A percentile compares a stretch with the other conserved stretches of the same genome.
These are phyloP conservation scores for Drosophila trapezifrons DNA, from an alignment of 1,140 invertebrate species.

Conservation along the genomic window DNA sequence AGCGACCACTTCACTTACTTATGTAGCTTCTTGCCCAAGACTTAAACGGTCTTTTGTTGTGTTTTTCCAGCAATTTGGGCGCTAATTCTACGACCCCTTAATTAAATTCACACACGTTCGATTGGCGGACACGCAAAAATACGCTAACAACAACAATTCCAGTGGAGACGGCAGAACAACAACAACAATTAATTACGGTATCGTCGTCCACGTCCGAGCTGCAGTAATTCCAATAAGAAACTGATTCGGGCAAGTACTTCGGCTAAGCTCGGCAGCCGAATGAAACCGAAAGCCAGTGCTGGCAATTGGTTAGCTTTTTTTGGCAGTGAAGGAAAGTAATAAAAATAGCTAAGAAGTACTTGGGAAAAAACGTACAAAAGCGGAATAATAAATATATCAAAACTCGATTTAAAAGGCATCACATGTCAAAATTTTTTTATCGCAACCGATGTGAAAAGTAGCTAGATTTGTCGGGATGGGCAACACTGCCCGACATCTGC, in stretches of 20 bases:
- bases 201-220: conserved; percentile 34
- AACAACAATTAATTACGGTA: conserved; percentile 8
- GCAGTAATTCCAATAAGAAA: conserved; percentile 41
- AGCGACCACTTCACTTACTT: conserved; percentile 30
- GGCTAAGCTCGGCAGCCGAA: conserved; percentile 7
- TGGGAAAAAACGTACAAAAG: neutral
- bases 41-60: conserved; percentile 40
- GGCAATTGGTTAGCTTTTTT: neutral
- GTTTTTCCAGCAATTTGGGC: conserved; percentile 16
- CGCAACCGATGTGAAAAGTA: no score
- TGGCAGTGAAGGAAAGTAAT: neutral
- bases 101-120: conserved; percentile 69
- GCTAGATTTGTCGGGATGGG: neutral
- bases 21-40: conserved; percentile 51
- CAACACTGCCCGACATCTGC: neutral
- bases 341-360: neutral
- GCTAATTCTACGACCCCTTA: conserved; percentile 52
- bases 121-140: conserved; percentile 52
- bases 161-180: conserved; percentile 28
- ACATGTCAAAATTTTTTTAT: no score
- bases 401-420: no score
- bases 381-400: neutral
- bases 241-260: conserved; percentile 40
- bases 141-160: conserved; percentile 48
- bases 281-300: conserved; percentile 32